These are phyloP conservation scores for Pemphredon lugubris DNA, from an alignment of 2,888 invertebrate genomes.

Conservation along the genomic window DNA sequence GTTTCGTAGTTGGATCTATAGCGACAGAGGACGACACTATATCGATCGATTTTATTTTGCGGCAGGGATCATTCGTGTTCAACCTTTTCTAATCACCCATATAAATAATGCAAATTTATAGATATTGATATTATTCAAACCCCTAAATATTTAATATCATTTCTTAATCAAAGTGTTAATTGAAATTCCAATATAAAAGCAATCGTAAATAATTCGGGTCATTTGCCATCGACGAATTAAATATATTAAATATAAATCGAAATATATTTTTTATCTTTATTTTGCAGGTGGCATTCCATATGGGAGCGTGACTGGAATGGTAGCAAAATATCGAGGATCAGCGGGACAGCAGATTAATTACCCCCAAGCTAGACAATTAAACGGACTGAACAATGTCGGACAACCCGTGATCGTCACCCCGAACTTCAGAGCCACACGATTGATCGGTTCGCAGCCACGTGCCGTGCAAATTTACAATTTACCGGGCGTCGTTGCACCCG, in stretches of 20 bases:
- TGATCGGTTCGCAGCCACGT: slow-evolving; percentile 51
- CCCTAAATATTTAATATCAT: no score
- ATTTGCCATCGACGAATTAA: no score
- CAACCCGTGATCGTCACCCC: slow-evolving; percentile 64
- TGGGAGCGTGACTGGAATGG: slow-evolving; percentile 84
- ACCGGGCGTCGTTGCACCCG: slow-evolving; percentile 71
- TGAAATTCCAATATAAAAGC: no score
- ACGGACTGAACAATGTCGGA: slow-evolving; percentile 11
- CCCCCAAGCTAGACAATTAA: slow-evolving; percentile 41
- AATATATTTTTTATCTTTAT: no score
- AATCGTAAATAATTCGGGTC: no score
- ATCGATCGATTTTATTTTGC: no score
- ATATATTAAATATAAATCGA: no score
- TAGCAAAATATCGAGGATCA: slow-evolving; percentile 81
- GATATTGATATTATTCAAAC: background rate
- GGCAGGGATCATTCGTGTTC: background rate
- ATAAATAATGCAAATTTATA: background rate
- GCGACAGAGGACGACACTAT: slow-evolving; percentile 39
- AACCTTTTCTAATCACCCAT: background rate
- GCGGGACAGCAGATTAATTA: slow-evolving; percentile 14
- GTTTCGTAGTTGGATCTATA: background rate
- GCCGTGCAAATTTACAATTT: slow-evolving; percentile 73
- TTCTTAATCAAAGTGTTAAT: no score
- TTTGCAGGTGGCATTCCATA: slow-evolving; percentile 85
- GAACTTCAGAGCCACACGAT: slow-evolving; percentile 63